Conservation (phyloP, 2,113 vertebrate species). For the Siphamia tubifer region DNA sequence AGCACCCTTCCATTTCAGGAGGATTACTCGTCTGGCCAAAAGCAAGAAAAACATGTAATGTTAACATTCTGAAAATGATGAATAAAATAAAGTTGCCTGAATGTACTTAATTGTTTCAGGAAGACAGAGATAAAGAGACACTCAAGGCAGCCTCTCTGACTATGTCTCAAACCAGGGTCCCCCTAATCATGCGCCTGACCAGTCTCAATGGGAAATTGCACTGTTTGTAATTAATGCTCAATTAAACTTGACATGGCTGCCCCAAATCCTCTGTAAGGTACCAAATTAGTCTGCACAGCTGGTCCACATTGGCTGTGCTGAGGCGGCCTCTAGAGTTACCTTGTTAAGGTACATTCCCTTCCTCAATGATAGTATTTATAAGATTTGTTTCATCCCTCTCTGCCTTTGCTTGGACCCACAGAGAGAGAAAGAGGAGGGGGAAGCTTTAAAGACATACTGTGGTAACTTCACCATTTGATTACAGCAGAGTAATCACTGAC, state of each 20-base stretch:
- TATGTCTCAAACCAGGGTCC: conserved; percentile 6
- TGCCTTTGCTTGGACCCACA: not conserved
- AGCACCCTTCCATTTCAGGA: too few species aligned
- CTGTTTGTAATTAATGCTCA: conserved; percentile 77
- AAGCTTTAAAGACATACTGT: conserved; percentile 23
- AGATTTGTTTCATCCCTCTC: conserved; percentile 62
- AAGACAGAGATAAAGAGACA: conserved; percentile 11
- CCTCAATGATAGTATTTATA: conserved; percentile 71
- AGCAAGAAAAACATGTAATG: too few species aligned
- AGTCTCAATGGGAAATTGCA: conserved; percentile 60
- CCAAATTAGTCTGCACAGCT: conserved; percentile 76
- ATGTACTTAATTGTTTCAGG: not conserved
- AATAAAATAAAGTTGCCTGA: not conserved
- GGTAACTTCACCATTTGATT: conserved; percentile 60
- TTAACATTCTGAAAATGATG: too few species aligned
- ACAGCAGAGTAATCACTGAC: conserved; percentile 52
- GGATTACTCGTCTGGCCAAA: too few species aligned
- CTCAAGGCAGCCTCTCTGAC: not conserved
- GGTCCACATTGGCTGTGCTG: conserved; percentile 64
- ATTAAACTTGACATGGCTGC: conserved; percentile 68
- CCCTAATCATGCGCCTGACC: conserved; percentile 44
- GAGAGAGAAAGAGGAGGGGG: not conserved
- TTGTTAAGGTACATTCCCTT: conserved; percentile 63
- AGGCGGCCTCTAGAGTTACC: conserved; percentile 67
- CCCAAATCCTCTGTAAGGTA: conserved; percentile 72